phyloP scores from a whole-genome alignment of 2,113 vertebrate genomes.

The Phyllostomus hastatus region DNA sequence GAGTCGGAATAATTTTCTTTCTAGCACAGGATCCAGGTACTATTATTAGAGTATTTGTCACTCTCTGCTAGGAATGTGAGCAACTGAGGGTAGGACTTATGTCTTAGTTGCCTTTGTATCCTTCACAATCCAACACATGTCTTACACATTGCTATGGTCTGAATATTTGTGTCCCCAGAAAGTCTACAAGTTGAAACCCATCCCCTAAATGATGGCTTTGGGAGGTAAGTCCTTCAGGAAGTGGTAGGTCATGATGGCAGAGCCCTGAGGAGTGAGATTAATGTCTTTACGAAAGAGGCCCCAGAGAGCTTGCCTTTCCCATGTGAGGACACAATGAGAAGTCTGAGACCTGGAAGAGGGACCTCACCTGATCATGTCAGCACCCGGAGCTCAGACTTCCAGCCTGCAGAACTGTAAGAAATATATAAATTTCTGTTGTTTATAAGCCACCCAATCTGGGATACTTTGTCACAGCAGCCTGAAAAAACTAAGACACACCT shows the following conservation, averaged over 20 bases:
- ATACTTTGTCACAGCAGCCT: not conserved
- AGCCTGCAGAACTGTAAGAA: not conserved
- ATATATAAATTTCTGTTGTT: not conserved
- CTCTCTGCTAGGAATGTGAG: not conserved
- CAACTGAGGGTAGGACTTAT: not conserved
- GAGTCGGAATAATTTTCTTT: not conserved
- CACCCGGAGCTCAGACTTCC: not conserved
- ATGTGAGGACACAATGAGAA: not conserved
- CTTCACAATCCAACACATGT: not conserved
- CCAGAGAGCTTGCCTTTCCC: not conserved
- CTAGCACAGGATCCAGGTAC: not conserved
- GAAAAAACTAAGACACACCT: not conserved
- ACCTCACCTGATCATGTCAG: not conserved
- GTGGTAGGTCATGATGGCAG: not conserved
- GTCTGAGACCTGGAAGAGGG: not conserved
- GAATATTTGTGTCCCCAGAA: not conserved
- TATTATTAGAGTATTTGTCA: not conserved
- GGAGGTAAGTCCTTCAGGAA: not conserved
- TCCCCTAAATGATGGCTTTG: not conserved
- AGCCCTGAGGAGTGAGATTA: not conserved
- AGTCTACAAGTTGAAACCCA: not conserved
- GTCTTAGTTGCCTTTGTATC: not conserved
- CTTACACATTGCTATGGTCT: not conserved
- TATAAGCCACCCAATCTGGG: not conserved
- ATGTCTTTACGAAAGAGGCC: not conserved